Evolutionary conservation across 2,888 invertebrate genomes (phyloP).

Genomic region (Oscheius myriophilus): DNA sequence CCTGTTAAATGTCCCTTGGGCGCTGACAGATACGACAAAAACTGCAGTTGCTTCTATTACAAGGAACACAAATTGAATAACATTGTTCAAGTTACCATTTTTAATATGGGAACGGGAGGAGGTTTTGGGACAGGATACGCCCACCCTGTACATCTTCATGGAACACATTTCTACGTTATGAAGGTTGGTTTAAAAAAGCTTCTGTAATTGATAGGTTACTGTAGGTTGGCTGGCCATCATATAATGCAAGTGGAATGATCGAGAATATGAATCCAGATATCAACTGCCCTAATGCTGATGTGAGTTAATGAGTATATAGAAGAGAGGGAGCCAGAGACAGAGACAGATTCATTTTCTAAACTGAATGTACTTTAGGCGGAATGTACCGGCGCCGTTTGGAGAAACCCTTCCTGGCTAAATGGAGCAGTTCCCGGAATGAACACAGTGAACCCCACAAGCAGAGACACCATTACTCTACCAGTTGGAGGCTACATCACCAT

Average conservation of each 20-base stretch:
- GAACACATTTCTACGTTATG: constrained; percentile 66
- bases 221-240: constrained; percentile 59
- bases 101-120: constrained; percentile 66
- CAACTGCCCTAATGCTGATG: constrained; percentile 39
- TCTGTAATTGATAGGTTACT: neutral
- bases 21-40: constrained; percentile 41
- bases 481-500: constrained; percentile 70
- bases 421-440: constrained; percentile 45
- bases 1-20: constrained; percentile 23
- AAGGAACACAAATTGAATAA: constrained; percentile 58
- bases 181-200: constrained; percentile 50
- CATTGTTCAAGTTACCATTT: constrained; percentile 64
- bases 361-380: constrained; percentile 22
- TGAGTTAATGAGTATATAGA: constrained; percentile 2
- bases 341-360: no score
- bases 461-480: constrained; percentile 69
- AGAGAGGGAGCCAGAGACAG: constrained; percentile 27
- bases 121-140: constrained; percentile 57
- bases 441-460: constrained; percentile 41
- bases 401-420: constrained; percentile 34
- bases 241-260: constrained; percentile 52
- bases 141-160: constrained; percentile 67
- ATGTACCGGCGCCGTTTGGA: constrained; percentile 1
- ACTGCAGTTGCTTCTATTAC: constrained; percentile 64
- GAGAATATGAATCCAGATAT: constrained; percentile 58